Conservation (phyloP, 1,140 invertebrate species). For the Hypsibius dujardini region DNA sequence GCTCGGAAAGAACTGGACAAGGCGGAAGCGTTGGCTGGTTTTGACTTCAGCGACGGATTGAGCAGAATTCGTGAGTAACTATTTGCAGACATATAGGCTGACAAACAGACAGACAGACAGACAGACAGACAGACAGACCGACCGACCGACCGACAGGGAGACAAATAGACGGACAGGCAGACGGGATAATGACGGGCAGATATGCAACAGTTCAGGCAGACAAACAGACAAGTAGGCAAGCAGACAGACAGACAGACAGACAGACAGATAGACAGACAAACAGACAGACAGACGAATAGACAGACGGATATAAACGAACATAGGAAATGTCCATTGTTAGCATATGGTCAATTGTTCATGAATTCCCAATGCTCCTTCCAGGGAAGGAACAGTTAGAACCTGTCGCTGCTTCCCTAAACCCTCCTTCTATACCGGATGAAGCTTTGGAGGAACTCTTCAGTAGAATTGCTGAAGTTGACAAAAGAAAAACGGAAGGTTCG, state of each 20-base stretch:
- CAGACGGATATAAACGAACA: too few relatives aligned
- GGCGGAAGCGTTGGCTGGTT: not conserved
- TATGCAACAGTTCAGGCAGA: too few relatives aligned
- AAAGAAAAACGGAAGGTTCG: too few relatives aligned
- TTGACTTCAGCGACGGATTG: not conserved
- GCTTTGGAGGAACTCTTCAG: not conserved
- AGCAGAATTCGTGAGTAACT: too few relatives aligned
- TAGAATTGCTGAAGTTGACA: conserved; percentile 3
- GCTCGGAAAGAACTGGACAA: not conserved
- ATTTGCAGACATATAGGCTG: not conserved
- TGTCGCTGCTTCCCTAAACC: not conserved
- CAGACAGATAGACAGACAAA: too few relatives aligned
- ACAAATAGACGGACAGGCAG: too few relatives aligned
- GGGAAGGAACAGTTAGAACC: not conserved
- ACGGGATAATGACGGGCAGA: not conserved
- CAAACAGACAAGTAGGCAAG: too few relatives aligned
- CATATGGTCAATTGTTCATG: not conserved
- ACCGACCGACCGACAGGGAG: too few relatives aligned
- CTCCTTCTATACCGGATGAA: not conserved
- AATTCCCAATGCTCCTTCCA: not conserved
- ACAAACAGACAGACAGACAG: not conserved
- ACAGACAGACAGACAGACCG: too few relatives aligned
- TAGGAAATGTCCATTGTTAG: too few relatives aligned
- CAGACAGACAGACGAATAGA: too few relatives aligned
- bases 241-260: too few relatives aligned